Conservation (phyloP, 2,888 invertebrate species). For the Lobophora halterata region DNA sequence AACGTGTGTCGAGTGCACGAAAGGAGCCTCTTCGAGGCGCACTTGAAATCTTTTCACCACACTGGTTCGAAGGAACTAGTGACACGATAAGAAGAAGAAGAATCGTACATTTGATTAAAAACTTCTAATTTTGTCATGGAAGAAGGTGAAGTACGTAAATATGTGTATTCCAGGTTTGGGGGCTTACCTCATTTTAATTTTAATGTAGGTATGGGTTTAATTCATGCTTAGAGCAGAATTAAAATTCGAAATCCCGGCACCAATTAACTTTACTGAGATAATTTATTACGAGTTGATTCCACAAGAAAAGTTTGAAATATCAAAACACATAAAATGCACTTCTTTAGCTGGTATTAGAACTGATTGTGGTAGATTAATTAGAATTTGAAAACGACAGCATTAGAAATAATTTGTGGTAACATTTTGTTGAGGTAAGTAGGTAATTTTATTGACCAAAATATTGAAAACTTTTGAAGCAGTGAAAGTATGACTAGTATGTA, state of each 20-base stretch:
- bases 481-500: too few relatives aligned
- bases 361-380: too few relatives aligned
- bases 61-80: too few relatives aligned
- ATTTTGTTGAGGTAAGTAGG: too few relatives aligned
- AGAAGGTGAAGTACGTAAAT: conserved; percentile 26
- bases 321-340: conserved; percentile 23
- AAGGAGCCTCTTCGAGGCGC: too few relatives aligned
- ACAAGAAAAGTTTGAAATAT: conserved; percentile 18
- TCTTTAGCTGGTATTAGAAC: conserved; percentile 17
- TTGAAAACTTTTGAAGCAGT: too few relatives aligned
- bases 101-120: conserved; percentile 23
- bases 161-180: conserved; percentile 26
- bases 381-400: too few relatives aligned
- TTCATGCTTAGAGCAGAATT: conserved; percentile 46
- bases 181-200: conserved; percentile 49
- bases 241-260: conserved; percentile 37
- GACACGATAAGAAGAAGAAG: too few relatives aligned
- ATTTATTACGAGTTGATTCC: conserved; percentile 30
- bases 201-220: conserved; percentile 51
- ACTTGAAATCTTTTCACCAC: too few relatives aligned
- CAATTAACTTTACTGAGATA: conserved; percentile 38
- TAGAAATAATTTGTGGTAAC: too few relatives aligned
- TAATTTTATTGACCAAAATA: too few relatives aligned
- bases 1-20: too few relatives aligned
- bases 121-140: conserved; percentile 24